These are phyloP conservation scores for Tyrannus savana DNA, from an alignment of 2,113 vertebrate genomes.

Conservation along the genomic window DNA sequence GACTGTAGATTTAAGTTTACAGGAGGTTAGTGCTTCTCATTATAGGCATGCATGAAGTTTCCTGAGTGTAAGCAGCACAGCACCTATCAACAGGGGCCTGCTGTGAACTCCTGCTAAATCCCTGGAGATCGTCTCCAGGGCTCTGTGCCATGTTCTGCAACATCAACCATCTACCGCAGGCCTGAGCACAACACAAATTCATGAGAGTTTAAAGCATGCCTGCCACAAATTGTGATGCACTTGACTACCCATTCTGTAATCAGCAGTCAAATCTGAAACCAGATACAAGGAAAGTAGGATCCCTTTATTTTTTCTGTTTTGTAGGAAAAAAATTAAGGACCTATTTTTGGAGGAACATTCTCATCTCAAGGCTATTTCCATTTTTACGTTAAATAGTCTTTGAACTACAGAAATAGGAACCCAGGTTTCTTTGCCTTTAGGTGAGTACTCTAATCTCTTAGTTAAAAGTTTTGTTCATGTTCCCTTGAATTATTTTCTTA, in stretches of 20 bases:
- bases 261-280: background rate
- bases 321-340: background rate
- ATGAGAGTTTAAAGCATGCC: accelerated
- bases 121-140: background rate
- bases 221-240: background rate
- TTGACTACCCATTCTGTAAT: background rate
- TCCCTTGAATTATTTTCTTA: conserved; percentile 10
- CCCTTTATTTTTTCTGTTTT: background rate
- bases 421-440: background rate
- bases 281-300: background rate
- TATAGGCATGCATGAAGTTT: background rate
- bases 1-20: background rate
- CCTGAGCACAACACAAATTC: background rate
- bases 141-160: background rate
- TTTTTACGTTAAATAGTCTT: conserved; percentile 12
- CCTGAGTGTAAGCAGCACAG: background rate
- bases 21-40: background rate
- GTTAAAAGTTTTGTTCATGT: background rate
- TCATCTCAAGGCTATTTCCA: conserved; percentile 18
- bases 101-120: background rate
- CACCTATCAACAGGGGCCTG: background rate
- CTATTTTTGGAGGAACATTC: background rate
- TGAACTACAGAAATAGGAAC: conserved; percentile 6
- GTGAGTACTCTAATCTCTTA: background rate
- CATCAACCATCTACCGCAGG: background rate